Evolutionary conservation across 2,888 invertebrate species (phyloP).

Genomic region (Acleris sparsana): DNA sequence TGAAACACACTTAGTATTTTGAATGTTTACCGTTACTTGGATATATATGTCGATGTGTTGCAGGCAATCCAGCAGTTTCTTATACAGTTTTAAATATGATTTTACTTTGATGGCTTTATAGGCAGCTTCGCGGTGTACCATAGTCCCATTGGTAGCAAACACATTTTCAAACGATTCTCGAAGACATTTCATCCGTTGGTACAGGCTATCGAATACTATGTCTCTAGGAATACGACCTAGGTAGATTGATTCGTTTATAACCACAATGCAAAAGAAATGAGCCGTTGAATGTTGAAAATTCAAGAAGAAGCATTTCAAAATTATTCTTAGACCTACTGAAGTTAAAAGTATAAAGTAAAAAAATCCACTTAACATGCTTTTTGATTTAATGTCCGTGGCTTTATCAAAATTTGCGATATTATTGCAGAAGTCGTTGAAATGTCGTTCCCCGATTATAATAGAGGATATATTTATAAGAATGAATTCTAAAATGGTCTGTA

Average conservation of each 20-base stretch:
- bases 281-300: too few relatives aligned
- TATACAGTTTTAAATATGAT: conserved; percentile 3
- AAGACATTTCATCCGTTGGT: conserved; percentile 1
- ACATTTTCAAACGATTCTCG: conserved; percentile 1
- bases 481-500: too few relatives aligned
- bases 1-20: neutral
- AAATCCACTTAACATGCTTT: too few relatives aligned
- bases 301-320: too few relatives aligned
- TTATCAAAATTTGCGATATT: too few relatives aligned
- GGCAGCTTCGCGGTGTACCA: neutral
- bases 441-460: too few relatives aligned
- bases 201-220: conserved; percentile 10
- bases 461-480: too few relatives aligned
- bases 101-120: neutral
- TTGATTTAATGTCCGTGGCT: too few relatives aligned
- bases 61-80: conserved; percentile 4
- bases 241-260: neutral
- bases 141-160: neutral
- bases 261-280: accelerated
- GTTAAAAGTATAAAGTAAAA: too few relatives aligned
- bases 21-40: conserved; percentile 8
- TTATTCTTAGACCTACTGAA: too few relatives aligned
- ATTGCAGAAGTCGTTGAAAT: too few relatives aligned
- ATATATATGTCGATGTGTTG: neutral
- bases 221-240: neutral